Conservation (phyloP, 2,113 vertebrate species). For the Oreochromis niloticus region DNA sequence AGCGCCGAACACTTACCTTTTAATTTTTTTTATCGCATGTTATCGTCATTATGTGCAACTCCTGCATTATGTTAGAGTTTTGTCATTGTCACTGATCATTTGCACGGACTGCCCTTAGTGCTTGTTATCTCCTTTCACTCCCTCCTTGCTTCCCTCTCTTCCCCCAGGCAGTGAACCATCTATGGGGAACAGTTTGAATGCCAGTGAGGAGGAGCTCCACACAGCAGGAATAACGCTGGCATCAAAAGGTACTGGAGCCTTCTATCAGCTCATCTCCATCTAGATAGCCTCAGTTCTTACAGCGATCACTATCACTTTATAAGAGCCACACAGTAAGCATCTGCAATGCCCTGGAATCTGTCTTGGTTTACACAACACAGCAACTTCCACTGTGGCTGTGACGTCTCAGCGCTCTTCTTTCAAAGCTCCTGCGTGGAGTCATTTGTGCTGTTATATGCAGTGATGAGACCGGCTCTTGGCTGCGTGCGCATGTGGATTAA, state of each 20-base stretch:
- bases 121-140: conserved; percentile 12
- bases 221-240: conserved; percentile 57
- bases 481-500: neutral
- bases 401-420: neutral
- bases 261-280: conserved; percentile 28
- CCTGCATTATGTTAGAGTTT: neutral
- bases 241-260: conserved; percentile 65
- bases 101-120: conserved; percentile 8
- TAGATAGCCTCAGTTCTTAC: conserved; percentile 31
- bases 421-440: conserved; percentile 7
- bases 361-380: conserved; percentile 62
- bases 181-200: conserved; percentile 72
- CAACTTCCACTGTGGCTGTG: conserved; percentile 11
- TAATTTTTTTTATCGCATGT: neutral
- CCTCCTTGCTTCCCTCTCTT: neutral
- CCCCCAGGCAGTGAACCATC: conserved; percentile 71
- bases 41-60: neutral
- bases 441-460: conserved; percentile 11
- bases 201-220: conserved; percentile 77
- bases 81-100: conserved; percentile 21
- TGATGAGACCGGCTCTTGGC: neutral
- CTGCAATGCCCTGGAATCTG: conserved; percentile 11
- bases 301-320: conserved; percentile 50
- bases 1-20: conserved; percentile 13
- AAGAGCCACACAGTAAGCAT: conserved; percentile 22